Evolutionary conservation across 2,888 invertebrate genomes (phyloP).

Genomic region (Periphyllus acericola): DNA sequence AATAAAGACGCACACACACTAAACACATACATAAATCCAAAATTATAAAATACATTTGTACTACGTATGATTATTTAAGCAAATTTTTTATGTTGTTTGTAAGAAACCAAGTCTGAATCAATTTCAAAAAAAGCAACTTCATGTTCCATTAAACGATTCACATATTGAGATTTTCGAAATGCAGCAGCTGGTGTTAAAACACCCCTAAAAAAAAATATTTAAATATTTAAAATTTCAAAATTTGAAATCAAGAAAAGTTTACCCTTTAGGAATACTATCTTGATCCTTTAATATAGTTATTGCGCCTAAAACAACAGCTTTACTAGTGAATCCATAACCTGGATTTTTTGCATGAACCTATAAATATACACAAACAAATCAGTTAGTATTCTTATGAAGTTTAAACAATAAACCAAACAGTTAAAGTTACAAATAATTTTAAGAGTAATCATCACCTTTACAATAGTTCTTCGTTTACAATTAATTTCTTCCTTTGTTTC

Average conservation of each 20-base stretch:
- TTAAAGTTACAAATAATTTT: constrained; percentile 3
- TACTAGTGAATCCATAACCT: constrained; percentile 86
- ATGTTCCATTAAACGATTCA: constrained; percentile 73
- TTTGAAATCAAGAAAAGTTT: constrained; percentile 66
- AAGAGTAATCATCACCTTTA: constrained; percentile 70
- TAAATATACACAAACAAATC: constrained; percentile 53
- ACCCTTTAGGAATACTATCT: constrained; percentile 80
- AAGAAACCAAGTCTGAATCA: constrained; percentile 14
- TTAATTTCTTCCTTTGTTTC: constrained; percentile 68
- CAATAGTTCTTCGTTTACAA: constrained; percentile 75
- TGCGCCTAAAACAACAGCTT: constrained; percentile 78
- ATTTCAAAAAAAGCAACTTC: constrained; percentile 33
- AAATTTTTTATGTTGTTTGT: not conserved
- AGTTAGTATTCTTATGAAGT: constrained; percentile 10
- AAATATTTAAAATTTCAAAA: constrained; percentile 48
- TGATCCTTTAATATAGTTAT: constrained; percentile 79
- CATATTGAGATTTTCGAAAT: constrained; percentile 82
- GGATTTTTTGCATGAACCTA: constrained; percentile 75
- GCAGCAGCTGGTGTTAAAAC: constrained; percentile 88
- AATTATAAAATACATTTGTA: too few species aligned
- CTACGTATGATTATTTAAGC: not conserved
- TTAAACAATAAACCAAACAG: too few species aligned
- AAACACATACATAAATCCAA: too few species aligned
- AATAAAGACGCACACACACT: too few species aligned
- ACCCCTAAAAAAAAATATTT: constrained; percentile 79